Percentiles rank a stretch among this genome's conserved stretches.
phyloP scores from a whole-genome alignment of 2,797 vertebrate genomes.

The Emydoidea blandingii region DNA sequence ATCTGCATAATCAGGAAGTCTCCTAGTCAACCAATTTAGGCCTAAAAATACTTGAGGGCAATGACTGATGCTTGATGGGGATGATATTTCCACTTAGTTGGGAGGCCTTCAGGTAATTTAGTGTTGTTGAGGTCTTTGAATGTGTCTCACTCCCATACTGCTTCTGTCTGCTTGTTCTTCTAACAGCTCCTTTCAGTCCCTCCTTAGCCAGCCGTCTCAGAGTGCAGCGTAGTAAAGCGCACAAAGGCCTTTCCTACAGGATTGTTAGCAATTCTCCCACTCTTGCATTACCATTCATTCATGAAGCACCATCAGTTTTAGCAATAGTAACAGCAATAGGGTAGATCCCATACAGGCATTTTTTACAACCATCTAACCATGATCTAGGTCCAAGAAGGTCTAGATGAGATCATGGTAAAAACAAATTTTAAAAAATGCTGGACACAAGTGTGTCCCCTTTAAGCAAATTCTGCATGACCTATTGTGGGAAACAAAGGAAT shows the following conservation, averaged over 20 bases:
- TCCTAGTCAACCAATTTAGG: background rate
- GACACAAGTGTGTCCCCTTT: background rate
- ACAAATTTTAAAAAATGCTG: background rate
- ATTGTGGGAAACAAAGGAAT: background rate
- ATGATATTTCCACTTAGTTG: background rate
- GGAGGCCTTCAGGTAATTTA: background rate
- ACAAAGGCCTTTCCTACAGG: background rate
- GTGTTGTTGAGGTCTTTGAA: background rate
- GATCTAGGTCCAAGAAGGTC: too few relatives aligned
- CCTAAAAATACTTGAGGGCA: background rate
- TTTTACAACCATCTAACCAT: background rate
- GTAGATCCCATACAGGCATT: background rate
- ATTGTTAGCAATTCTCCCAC: background rate
- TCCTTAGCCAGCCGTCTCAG: background rate
- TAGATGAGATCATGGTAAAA: background rate
- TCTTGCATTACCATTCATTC: background rate
- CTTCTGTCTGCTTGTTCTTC: background rate
- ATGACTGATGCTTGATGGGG: background rate
- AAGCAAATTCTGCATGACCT: background rate
- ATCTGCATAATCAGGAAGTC: background rate
- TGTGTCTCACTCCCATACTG: background rate
- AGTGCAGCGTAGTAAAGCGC: accelerated
- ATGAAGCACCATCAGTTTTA: background rate
- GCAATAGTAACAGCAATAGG: background rate
- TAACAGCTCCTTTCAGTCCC: accelerated